Conservation (phyloP, 2,113 vertebrate genomes). For the Carassius carassius region DNA sequence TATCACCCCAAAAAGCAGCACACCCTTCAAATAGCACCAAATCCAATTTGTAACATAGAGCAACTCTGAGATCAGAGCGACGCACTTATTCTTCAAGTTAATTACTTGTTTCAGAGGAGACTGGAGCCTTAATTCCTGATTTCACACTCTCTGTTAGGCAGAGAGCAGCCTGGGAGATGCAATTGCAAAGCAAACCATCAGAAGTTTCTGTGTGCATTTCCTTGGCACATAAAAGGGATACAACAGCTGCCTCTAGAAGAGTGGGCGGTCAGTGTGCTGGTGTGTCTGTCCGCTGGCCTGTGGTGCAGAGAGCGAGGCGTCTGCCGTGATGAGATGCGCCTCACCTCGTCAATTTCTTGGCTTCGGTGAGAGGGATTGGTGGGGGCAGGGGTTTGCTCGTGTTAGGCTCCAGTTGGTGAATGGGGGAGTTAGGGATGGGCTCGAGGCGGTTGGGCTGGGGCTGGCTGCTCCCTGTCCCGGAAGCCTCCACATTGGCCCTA, state of each 20-base stretch:
- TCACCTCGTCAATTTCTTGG: conserved; percentile 99
- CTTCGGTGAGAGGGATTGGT: conserved; percentile 92
- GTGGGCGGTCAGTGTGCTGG: not conserved
- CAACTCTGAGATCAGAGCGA: conserved; percentile 19
- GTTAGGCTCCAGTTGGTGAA: conserved; percentile 95
- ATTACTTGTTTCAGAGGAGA: conserved; percentile 48
- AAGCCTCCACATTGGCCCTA: conserved; percentile 88
- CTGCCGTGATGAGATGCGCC: conserved; percentile 69
- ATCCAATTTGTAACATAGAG: conserved; percentile 34
- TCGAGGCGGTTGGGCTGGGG: conserved; percentile 90
- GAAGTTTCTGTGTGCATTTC: conserved; percentile 40
- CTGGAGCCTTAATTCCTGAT: conserved; percentile 47
- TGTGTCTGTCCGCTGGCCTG: conserved; percentile 33
- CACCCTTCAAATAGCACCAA: conserved; percentile 34
- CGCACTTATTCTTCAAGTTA: conserved; percentile 48
- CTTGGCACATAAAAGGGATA: conserved; percentile 50
- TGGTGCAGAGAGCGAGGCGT: conserved; percentile 32
- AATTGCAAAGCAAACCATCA: conserved; percentile 15
- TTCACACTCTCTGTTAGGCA: conserved; percentile 47
- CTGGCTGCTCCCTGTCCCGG: conserved; percentile 86
- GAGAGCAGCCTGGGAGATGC: conserved; percentile 8
- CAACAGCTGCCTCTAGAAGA: conserved; percentile 34
- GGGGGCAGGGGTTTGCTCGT: conserved; percentile 97
- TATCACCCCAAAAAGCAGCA: not conserved
- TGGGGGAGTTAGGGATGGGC: conserved; percentile 95